phyloP scores from a whole-genome alignment of 2,113 vertebrate genomes.

The Semnornis frantzii region DNA sequence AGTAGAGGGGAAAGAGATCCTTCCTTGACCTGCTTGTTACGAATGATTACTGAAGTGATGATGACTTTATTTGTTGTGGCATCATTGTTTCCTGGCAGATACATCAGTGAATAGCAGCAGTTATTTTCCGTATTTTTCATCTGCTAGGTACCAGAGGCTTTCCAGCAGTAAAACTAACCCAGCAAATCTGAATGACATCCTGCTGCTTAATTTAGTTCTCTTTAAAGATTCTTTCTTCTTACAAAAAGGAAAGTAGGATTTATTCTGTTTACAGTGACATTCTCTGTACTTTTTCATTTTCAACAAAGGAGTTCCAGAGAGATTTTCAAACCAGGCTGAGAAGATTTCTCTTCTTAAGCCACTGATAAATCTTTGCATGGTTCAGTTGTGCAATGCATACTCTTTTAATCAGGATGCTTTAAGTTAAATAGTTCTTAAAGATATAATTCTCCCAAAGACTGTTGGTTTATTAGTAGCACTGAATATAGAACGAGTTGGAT shows the following conservation, averaged over 20 bases:
- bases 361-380: neutral
- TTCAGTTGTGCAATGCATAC: neutral
- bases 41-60: neutral
- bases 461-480: neutral
- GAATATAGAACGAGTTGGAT: neutral
- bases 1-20: no score
- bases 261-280: neutral
- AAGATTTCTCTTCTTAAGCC: neutral
- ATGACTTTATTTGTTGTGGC: neutral
- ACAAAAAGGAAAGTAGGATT: neutral
- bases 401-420: neutral
- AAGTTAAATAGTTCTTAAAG: neutral
- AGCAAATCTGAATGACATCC: neutral
- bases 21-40: neutral
- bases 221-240: neutral
- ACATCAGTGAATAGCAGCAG: neutral
- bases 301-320: neutral
- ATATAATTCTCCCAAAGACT: neutral
- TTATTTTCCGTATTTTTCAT: neutral
- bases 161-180: neutral
- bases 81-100: neutral
- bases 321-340: neutral
- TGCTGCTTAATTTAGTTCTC: constrained; percentile 3
- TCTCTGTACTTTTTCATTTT: neutral
- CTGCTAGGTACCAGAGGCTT: neutral